Evolutionary conservation across 1,140 invertebrate species (phyloP).

Genomic region (Brachionus sp.): DNA sequence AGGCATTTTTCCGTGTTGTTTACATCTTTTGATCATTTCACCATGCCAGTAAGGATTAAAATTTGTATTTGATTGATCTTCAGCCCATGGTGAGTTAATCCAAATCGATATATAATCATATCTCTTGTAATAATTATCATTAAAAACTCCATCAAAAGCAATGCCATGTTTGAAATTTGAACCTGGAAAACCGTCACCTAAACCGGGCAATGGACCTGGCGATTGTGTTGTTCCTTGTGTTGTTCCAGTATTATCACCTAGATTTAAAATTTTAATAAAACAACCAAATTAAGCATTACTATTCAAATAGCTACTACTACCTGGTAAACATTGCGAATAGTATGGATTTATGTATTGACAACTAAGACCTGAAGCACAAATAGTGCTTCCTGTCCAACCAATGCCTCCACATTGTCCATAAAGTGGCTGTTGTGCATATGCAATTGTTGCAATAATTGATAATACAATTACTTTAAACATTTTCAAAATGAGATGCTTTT

Average conservation of each 20-base stretch:
- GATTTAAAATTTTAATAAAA: too few species aligned
- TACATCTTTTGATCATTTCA: background rate
- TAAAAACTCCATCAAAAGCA: background rate
- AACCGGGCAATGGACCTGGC: background rate
- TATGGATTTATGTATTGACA: background rate
- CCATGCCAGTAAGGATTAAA: slow-evolving; percentile 26
- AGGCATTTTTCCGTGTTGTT: background rate
- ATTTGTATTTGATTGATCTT: background rate
- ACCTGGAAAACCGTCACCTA: background rate
- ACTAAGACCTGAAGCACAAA: background rate
- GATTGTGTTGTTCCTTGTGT: background rate
- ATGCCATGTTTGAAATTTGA: background rate
- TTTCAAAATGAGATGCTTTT: too few species aligned
- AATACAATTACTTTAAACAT: too few species aligned
- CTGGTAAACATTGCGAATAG: slow-evolving; percentile 8
- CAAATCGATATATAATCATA: slow-evolving; percentile 14
- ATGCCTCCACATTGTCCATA: background rate
- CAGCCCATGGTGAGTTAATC: background rate
- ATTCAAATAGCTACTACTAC: too few species aligned
- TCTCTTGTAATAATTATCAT: background rate
- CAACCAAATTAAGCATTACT: too few species aligned
- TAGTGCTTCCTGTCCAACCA: background rate
- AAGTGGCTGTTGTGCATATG: background rate
- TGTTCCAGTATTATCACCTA: background rate
- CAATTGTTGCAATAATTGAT: background rate